These are phyloP conservation scores for Piaya cayana DNA, from an alignment of 2,113 vertebrate genomes.

Conservation along the genomic window DNA sequence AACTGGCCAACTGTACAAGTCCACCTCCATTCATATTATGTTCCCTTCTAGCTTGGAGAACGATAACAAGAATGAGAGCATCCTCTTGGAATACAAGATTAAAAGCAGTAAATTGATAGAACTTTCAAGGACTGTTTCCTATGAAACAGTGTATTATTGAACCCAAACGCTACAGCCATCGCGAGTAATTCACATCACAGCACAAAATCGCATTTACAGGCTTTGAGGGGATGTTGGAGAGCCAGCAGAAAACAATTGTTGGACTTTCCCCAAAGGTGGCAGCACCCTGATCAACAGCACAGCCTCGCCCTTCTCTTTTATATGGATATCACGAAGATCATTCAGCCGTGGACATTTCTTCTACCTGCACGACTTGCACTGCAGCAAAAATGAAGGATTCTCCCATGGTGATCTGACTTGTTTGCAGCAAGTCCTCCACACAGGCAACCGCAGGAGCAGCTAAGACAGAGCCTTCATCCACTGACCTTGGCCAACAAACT, in stretches of 20 bases:
- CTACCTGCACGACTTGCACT: not conserved
- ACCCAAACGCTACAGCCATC: not conserved
- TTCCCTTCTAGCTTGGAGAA: not conserved
- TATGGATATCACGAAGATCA: rapidly evolving
- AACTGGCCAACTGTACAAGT: not conserved
- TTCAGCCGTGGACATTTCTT: not conserved
- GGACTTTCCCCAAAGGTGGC: not conserved
- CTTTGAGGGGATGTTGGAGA: not conserved
- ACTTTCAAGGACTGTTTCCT: not conserved
- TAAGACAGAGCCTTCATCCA: not conserved
- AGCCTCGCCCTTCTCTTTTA: not conserved
- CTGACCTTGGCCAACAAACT: not conserved
- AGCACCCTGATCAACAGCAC: not conserved
- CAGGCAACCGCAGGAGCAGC: not conserved
- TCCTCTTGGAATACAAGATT: not conserved
- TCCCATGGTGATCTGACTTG: not conserved
- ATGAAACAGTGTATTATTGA: no score
- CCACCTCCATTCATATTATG: not conserved
- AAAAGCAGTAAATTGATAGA: not conserved
- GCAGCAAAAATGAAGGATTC: not conserved
- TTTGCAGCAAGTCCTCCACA: not conserved
- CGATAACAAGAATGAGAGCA: not conserved
- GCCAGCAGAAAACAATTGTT: not conserved
- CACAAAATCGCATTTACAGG: not conserved
- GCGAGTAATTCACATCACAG: not conserved